Evolutionary conservation across 92 coral and sea anemone species (phyloP).

Genomic region (Umimayanthus kanabou): DNA sequence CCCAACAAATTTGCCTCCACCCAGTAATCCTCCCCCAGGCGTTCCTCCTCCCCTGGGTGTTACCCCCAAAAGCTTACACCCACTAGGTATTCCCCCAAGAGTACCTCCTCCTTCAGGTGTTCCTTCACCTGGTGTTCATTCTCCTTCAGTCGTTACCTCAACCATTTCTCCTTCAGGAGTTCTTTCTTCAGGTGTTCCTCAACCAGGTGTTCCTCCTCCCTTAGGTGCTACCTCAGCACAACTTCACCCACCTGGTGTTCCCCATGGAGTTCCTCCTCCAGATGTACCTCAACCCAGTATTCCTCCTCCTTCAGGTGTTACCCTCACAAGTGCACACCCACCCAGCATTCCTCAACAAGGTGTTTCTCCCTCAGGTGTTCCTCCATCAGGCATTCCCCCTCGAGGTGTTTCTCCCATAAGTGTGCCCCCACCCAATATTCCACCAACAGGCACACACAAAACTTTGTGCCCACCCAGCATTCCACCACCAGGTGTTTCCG

Average conservation of each 20-base stretch:
- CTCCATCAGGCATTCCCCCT: slow-evolving; percentile 33
- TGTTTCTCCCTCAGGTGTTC: slow-evolving; percentile 26
- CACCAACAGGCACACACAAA: slow-evolving; percentile 44
- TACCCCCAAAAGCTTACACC: slow-evolving; percentile 41
- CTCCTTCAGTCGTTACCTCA: slow-evolving; percentile 16
- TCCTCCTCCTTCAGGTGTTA: too few relatives aligned
- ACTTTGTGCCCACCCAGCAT: slow-evolving; percentile 25
- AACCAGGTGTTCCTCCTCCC: slow-evolving; percentile 52
- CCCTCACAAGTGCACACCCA: background rate
- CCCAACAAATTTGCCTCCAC: slow-evolving; percentile 37
- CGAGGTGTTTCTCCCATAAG: slow-evolving; percentile 37
- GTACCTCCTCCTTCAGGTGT: slow-evolving; percentile 48
- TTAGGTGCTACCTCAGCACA: slow-evolving; percentile 13
- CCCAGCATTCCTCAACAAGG: slow-evolving; percentile 37
- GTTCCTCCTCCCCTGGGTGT: slow-evolving; percentile 47
- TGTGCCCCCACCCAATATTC: slow-evolving; percentile 39
- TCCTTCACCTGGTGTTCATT: slow-evolving; percentile 29
- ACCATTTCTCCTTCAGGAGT: background rate
- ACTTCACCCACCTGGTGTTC: slow-evolving; percentile 7
- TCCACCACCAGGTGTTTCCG: slow-evolving; percentile 39
- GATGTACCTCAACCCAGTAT: too few relatives aligned
- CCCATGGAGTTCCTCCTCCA: slow-evolving; percentile 18
- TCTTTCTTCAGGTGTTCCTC: slow-evolving; percentile 8
- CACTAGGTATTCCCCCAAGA: slow-evolving; percentile 46
- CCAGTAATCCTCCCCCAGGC: slow-evolving; percentile 32